Evolutionary conservation across 2,113 vertebrate species (phyloP), one percentile per base, ranked within the genome.

Genomic region (Ahaetulla prasina): DNA sequence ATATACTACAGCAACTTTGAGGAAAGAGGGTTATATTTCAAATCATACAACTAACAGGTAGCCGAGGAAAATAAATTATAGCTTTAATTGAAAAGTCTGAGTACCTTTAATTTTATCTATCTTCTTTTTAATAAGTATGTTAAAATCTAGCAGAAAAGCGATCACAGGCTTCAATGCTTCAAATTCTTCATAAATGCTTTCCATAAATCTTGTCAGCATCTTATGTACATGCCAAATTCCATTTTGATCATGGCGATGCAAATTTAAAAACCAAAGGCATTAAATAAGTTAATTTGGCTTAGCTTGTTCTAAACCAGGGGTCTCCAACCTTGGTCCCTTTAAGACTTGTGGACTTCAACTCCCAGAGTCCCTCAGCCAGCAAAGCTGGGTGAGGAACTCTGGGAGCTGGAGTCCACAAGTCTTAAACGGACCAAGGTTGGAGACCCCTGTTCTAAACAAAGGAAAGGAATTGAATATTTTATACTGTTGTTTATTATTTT

Each of bases 201-300:
- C 47, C 53, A 88, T 95, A 96, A 96, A 96, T 96, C 63, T 95
- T 92, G 95, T 54, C 47, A 93, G 85, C 43, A 93, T 52, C 91
- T 95, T 94, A 85, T 92, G 1, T 27, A 90, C 23, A 91, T 84
- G 45, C 57, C 86, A 94, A 94, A 93, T 63, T 50, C 2, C 57
- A 93, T 93, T 94, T 95, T 92, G 92, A 86, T 57, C 91, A 54
- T 90, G 47, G 0, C 4, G 88, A 91, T 93, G 22, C 52, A 93
- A 39, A 96, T 95, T 95, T 96, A 94, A 92, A 95, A 20, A 95
- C 91, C 94, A 95, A 93, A 96, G 85, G 80, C 53, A 89, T 80
- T 92, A 91, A 30, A 0, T 85, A 84, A 93, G 90, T 92, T 94
- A 95, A 52, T 80, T 96, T 95, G 1, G 0, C 43, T 91, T 35